Conservation (phyloP, 2,888 invertebrate species). For the Acrobeloides nanus region DNA sequence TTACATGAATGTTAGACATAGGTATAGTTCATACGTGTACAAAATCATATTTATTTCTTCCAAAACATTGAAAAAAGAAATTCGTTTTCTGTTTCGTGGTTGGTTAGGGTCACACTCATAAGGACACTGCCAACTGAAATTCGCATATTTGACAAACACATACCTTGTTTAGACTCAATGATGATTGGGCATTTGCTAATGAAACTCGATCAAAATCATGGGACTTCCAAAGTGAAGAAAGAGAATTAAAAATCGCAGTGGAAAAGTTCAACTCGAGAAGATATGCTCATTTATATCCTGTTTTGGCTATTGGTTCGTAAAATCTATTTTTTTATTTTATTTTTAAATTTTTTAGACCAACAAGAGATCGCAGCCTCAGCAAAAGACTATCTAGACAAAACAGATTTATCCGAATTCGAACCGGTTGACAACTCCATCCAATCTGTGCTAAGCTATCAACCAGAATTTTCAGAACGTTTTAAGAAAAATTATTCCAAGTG, state of each 20-base stretch:
- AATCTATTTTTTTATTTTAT: not conserved
- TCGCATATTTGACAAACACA: not conserved
- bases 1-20: conserved; percentile 73
- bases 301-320: conserved; percentile 46
- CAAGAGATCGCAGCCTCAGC: conserved; percentile 5
- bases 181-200: conserved; percentile 99
- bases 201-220: conserved; percentile 92
- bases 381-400: conserved; percentile 61
- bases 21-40: no score
- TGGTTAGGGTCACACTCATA: no score
- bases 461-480: conserved; percentile 55
- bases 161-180: conserved; percentile 67
- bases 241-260: conserved; percentile 81
- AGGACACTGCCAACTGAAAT: no score
- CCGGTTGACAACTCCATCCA: conserved; percentile 34
- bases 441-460: conserved; percentile 16
- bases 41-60: no score
- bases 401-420: conserved; percentile 63
- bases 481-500: conserved; percentile 72
- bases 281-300: conserved; percentile 61
- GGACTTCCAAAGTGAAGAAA: conserved; percentile 96
- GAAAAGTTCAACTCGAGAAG: conserved; percentile 90
- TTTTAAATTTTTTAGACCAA: not conserved
- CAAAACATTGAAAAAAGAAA: no score
- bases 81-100: conserved; percentile 1